Conservation (phyloP, 1,140 invertebrate species). For the Galleria mellonella region DNA sequence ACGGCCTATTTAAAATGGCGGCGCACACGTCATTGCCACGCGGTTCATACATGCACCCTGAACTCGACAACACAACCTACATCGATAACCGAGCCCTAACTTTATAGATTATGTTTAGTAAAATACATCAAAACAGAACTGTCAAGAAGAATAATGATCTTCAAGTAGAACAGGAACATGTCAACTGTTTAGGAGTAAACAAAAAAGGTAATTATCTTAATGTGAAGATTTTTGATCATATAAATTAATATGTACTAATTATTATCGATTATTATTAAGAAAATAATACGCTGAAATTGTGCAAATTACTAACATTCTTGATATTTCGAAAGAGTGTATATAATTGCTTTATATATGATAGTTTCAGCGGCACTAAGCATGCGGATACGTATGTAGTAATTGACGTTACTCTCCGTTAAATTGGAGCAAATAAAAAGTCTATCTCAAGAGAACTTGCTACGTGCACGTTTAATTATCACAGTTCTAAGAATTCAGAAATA, state of each 20-base stretch:
- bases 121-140: not conserved
- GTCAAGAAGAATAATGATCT: too few species aligned
- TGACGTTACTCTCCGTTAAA: constrained; percentile 7
- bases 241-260: too few species aligned
- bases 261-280: not conserved
- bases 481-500: constrained; percentile 4
- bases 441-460: constrained; percentile 4
- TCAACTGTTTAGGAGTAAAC: too few species aligned
- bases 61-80: constrained; percentile 38
- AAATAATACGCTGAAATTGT: not conserved
- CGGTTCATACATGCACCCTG: constrained; percentile 52
- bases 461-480: constrained; percentile 9
- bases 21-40: constrained; percentile 62
- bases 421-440: constrained; percentile 18
- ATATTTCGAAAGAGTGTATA: not conserved
- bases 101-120: constrained; percentile 18
- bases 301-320: not conserved
- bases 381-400: constrained; percentile 16
- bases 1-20: constrained; percentile 65
- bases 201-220: too few species aligned
- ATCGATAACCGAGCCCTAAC: constrained; percentile 41
- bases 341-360: constrained; percentile 3
- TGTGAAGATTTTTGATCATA: too few species aligned
- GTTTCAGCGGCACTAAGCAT: constrained; percentile 6
- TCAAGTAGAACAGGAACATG: too few species aligned